phyloP scores from a whole-genome alignment of 2,888 invertebrate genomes.

The Eupithecia centaureata region DNA sequence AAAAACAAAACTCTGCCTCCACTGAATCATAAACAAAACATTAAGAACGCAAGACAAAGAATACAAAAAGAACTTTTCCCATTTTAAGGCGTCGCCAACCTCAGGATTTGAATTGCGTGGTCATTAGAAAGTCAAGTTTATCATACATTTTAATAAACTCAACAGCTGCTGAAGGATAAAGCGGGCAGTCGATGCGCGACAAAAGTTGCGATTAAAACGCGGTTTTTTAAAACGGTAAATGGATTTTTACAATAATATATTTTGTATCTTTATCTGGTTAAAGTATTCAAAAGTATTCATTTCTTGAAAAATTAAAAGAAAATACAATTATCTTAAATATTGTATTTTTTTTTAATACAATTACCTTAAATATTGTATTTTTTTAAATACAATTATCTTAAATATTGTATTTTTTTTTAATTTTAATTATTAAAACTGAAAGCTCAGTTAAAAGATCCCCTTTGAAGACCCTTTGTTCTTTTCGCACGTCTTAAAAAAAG shows the following conservation, averaged over 20 bases:
- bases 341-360: too few relatives aligned
- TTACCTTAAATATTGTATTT: too few relatives aligned
- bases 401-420: too few relatives aligned
- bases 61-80: constrained; percentile 65
- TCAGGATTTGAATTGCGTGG: constrained; percentile 70
- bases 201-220: neutral
- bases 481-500: too few relatives aligned
- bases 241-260: neutral
- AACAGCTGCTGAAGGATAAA: constrained; percentile 61
- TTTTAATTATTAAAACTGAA: too few relatives aligned
- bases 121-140: constrained; percentile 63
- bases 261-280: too few relatives aligned
- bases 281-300: too few relatives aligned
- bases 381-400: too few relatives aligned
- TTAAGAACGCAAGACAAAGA: constrained; percentile 49
- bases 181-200: constrained; percentile 5
- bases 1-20: constrained; percentile 34
- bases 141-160: constrained; percentile 75
- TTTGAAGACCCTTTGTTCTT: too few relatives aligned
- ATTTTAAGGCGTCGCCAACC: constrained; percentile 60
- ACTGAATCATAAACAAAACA: constrained; percentile 42
- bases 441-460: too few relatives aligned
- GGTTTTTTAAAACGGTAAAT: neutral
- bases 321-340: too few relatives aligned
- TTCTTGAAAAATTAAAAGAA: too few relatives aligned